phyloP scores from a whole-genome alignment of 2,888 invertebrate genomes.

The Buathra laborator region DNA sequence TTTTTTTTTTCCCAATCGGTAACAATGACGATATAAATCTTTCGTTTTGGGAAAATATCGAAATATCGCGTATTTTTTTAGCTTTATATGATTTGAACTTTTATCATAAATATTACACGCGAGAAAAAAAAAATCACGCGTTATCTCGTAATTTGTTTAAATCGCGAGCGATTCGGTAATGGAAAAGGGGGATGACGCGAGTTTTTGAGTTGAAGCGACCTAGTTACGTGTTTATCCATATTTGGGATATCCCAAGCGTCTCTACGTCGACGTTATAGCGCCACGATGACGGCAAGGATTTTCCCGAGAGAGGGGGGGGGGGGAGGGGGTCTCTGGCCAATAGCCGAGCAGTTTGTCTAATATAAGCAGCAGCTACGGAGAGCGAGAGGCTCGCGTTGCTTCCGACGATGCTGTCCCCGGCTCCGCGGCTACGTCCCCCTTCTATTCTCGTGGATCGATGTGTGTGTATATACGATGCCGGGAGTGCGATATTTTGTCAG shows the following conservation, averaged over 20 bases:
- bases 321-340: not conserved
- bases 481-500: constrained; percentile 20
- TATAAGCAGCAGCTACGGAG: not conserved
- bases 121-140: no score
- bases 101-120: no score
- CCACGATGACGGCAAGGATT: constrained; percentile 7
- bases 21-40: not conserved
- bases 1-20: not conserved
- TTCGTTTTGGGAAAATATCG: no score
- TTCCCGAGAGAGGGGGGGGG: not conserved
- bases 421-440: not conserved
- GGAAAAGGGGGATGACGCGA: not conserved
- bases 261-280: not conserved
- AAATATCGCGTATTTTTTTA: no score
- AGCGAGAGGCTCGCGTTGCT: not conserved
- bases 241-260: constrained; percentile 1
- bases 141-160: not conserved
- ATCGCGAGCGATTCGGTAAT: not conserved
- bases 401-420: not conserved
- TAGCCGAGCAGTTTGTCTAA: not conserved
- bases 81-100: no score
- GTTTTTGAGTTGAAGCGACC: not conserved
- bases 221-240: constrained; percentile 17
- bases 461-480: not conserved
- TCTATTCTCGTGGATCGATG: constrained; percentile 33